Evolutionary conservation across 2,113 vertebrate species (phyloP), one percentile per base, ranked within the genome.

Genomic region (Cygnus atratus): DNA sequence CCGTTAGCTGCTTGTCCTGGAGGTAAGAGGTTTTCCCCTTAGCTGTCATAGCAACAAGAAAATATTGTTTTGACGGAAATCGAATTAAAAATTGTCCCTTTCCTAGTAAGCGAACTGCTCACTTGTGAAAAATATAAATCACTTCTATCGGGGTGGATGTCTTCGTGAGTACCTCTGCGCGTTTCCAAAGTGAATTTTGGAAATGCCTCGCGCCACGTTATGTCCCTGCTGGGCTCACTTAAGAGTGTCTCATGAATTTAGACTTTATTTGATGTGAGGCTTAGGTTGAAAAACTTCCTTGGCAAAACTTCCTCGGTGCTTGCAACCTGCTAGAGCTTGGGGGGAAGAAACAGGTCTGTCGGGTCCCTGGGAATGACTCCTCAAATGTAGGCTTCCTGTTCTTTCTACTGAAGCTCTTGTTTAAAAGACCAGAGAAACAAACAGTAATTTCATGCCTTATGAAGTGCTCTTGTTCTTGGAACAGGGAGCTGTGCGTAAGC

Each of bases 11-110:
- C 39, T 78, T 91, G 77, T 66, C 37, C 9, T n/a, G 1, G 7
- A 82, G 73, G 58, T 57, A 90, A 74, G 93, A 93, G 82, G 50
- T 93, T 97, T 96, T 95, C 78, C 62, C 89, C 87, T 87, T 72
- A 85, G 87, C 88, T 89, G 93, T 96, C 95, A 92, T 92, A 96
- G 95, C 91, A 96, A 97, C 95, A n/a, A 87, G 95, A 79, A 95
- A 95, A 92, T 95, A 96, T 48, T 94, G 96, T 79, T 96, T 96
- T 95, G 96, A 92, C 16, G 35, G 84, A 71, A 89, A 89, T 82
- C 25, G 58, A 93, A 96, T 95, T 95, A 95, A 94, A 96, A 96
- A 96, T 89, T 91, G 84, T 96, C 80, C 92, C 48, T 86, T 94
- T 93, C 81, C 84, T 80, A n/a, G 91, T 93, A 94, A 95, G 93